Evolutionary conservation across 2,888 invertebrate species (phyloP).

Genomic region (Trilocha varians): DNA sequence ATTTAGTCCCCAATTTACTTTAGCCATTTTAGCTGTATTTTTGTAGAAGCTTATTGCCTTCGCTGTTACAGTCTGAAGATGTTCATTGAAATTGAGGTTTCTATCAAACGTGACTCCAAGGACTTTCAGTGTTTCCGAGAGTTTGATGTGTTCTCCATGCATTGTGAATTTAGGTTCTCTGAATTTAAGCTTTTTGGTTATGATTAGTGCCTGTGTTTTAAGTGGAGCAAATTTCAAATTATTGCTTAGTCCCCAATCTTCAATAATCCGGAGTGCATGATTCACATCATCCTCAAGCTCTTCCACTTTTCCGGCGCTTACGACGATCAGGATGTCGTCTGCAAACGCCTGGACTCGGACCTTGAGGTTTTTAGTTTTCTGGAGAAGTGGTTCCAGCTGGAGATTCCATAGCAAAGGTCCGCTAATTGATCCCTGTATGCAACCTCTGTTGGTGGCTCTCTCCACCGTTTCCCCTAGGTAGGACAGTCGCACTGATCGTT

Average conservation of each 20-base stretch:
- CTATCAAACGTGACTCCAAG: slow-evolving; percentile 5
- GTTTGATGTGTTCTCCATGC: no score
- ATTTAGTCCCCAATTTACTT: neutral
- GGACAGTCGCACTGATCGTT: neutral
- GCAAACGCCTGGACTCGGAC: slow-evolving; percentile 7
- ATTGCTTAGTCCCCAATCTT: neutral
- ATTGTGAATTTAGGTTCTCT: no score
- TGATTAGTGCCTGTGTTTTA: no score
- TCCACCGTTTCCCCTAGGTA: neutral
- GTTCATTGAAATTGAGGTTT: slow-evolving; percentile 3
- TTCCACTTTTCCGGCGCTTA: slow-evolving; percentile 5
- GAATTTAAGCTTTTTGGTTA: no score
- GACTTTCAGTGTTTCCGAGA: neutral
- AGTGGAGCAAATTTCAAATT: neutral
- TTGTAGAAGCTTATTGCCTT: neutral
- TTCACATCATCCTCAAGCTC: slow-evolving; percentile 8
- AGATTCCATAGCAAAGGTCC: slow-evolving; percentile 10
- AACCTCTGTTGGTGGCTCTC: slow-evolving; percentile 2
- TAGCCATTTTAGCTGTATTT: no score
- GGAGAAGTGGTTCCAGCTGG: slow-evolving; percentile 7
- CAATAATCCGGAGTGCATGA: slow-evolving; percentile 6
- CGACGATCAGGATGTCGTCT: slow-evolving; percentile 6
- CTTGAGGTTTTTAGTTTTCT: neutral
- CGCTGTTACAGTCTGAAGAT: neutral
- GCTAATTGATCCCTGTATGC: slow-evolving; percentile 6